These are phyloP conservation scores for Portevinia maculata DNA, from an alignment of 2,888 invertebrate genomes.

Conservation along the genomic window DNA sequence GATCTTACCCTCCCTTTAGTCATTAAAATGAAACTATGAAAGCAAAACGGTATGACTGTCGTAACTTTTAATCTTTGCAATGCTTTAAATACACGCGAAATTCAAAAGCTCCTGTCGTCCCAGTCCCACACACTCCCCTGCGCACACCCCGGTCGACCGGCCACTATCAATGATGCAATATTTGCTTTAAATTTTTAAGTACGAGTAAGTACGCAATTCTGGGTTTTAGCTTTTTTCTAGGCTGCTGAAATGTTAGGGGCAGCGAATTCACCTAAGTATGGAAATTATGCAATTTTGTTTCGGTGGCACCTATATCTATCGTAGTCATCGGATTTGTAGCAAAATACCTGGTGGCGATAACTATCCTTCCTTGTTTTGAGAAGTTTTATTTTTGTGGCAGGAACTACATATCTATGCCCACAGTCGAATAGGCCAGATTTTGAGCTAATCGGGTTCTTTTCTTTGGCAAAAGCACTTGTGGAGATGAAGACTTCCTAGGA, in stretches of 20 bases:
- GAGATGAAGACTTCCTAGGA: slow-evolving; percentile 64
- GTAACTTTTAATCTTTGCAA: slow-evolving; percentile 60
- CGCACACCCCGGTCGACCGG: too few relatives aligned
- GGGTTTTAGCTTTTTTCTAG: not conserved
- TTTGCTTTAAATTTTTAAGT: too few relatives aligned
- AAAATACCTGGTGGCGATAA: slow-evolving; percentile 26
- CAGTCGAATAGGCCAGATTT: too few relatives aligned
- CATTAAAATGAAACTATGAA: slow-evolving; percentile 70
- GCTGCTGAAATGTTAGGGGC: slow-evolving; percentile 10
- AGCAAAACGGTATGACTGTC: slow-evolving; percentile 57
- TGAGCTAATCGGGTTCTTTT: not conserved
- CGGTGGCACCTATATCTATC: slow-evolving; percentile 6
- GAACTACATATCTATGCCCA: too few relatives aligned
- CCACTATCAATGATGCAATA: slow-evolving; percentile 55
- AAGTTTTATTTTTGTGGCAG: too few relatives aligned
- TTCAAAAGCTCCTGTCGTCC: slow-evolving; percentile 18
- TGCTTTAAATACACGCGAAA: slow-evolving; percentile 45
- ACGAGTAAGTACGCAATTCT: slow-evolving; percentile 48
- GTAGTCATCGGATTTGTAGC: slow-evolving; percentile 38
- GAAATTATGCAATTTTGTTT: slow-evolving; percentile 41
- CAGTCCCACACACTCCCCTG: not conserved
- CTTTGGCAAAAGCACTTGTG: not conserved
- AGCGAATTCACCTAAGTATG: slow-evolving; percentile 12
- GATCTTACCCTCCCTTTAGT: slow-evolving; percentile 42
- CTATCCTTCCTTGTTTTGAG: slow-evolving; percentile 8